Evolutionary conservation across 2,797 vertebrate species (phyloP), one percentile per base, ranked within the genome.

Genomic region (Halcyon leucocephala): DNA sequence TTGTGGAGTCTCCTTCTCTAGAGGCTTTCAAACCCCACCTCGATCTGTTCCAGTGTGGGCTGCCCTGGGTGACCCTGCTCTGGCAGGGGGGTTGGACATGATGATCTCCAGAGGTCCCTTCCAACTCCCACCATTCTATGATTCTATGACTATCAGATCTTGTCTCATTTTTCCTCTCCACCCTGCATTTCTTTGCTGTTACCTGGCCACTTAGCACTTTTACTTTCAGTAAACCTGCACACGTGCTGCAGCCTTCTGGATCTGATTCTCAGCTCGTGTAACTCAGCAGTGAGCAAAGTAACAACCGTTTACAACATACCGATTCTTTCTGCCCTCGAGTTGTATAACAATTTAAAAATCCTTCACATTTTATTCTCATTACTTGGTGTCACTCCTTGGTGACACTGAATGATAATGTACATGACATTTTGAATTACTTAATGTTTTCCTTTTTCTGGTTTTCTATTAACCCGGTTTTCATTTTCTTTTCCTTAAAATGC

Each of bases 401-500:
- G 77, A 79, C 90, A 79, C 15, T 29, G 66, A 76, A n/a, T 70
- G 12, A 64, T 62, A 52, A 81, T 42, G 22, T 51, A 48, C 19
- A 4, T 29, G 33, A 49, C 19, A 51, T 72, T 93, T 93, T 89
- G 7, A 89, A 94, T 54, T 81, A 78, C 61, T 84, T 73, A 80
- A 83, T 89, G 13, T 82, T 89, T 91, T 77, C n/a, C 42, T 64
- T 39, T 64, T 78, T 28, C 33, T 89, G 46, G 57, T 97, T 95
- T 96, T 94, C 54, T 94, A 31, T 87, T 94, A 85, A 87, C 67
- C 25, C 66, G 46, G 29, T 88, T 96, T 84, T 70, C 12, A 55
- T 83, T 82, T 79, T 90, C 14, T 88, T 94, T 93, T 78, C 54
- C 37, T 81, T 96, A 95, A 94, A 95, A 89, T 77, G 24, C 66